Evolutionary conservation across 2,113 vertebrate species (phyloP).

Genomic region (Fregetta grallaria): DNA sequence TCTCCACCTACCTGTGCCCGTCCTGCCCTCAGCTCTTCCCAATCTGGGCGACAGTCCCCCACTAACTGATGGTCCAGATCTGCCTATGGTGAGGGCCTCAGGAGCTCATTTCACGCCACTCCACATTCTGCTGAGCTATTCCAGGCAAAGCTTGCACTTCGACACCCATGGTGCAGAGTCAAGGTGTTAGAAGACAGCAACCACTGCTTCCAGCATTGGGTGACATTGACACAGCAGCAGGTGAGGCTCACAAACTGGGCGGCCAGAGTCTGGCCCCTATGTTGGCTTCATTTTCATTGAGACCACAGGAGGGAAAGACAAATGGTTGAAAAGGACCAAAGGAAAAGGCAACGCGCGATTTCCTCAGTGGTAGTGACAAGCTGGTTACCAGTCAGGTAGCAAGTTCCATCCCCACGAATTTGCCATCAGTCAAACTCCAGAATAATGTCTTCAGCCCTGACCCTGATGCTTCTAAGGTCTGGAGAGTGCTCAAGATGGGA

Average conservation of each 20-base stretch:
- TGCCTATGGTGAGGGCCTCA: neutral
- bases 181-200: neutral
- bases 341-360: rapidly evolving
- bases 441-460: neutral
- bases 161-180: neutral
- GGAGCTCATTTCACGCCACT: neutral
- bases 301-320: neutral
- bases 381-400: neutral
- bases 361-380: neutral
- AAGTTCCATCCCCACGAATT: neutral
- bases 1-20: neutral
- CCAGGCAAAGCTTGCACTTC: neutral
- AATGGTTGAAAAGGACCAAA: neutral
- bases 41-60: no score
- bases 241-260: neutral
- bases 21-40: neutral
- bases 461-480: neutral
- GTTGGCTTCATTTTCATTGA: neutral
- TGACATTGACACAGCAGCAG: neutral
- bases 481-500: neutral
- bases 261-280: neutral
- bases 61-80: neutral
- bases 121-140: neutral
- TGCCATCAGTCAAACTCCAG: neutral
- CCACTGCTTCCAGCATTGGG: neutral